Evolutionary conservation across 1,140 invertebrate species (phyloP).

Genomic region (Drosophila novamexicana): DNA sequence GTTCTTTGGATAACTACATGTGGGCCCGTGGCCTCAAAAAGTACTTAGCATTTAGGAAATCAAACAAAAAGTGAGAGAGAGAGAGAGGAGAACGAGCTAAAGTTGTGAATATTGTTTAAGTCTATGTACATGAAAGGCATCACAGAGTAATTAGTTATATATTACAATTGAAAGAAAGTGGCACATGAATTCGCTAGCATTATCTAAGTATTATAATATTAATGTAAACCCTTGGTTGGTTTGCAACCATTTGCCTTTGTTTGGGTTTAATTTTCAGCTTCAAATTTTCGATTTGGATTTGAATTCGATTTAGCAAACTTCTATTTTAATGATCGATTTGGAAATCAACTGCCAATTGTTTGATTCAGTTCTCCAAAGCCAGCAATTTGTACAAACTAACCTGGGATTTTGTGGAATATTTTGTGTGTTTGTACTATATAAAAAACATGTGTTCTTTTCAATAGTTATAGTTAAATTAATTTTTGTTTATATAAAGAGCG

Average conservation of each 20-base stretch:
- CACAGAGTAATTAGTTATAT: slow-evolving; percentile 46
- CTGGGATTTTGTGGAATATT: slow-evolving; percentile 35
- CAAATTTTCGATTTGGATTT: slow-evolving; percentile 22
- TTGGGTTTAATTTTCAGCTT: slow-evolving; percentile 34
- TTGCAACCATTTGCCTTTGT: slow-evolving; percentile 64
- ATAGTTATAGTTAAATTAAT: slow-evolving; percentile 41
- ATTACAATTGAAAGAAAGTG: slow-evolving; percentile 56
- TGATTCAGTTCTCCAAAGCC: slow-evolving; percentile 41
- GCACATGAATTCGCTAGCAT: slow-evolving; percentile 40
- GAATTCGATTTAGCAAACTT: slow-evolving; percentile 49
- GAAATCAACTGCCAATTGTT: slow-evolving; percentile 48
- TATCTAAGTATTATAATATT: slow-evolving; percentile 41
- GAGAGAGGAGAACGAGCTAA: slow-evolving; percentile 46
- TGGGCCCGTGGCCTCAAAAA: slow-evolving; percentile 23
- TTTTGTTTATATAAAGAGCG: slow-evolving; percentile 41
- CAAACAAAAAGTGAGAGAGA: slow-evolving; percentile 19
- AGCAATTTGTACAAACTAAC: slow-evolving; percentile 60
- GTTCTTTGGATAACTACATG: slow-evolving; percentile 24
- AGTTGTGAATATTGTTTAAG: slow-evolving; percentile 40
- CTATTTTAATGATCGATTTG: neutral
- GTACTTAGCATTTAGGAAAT: slow-evolving; percentile 22
- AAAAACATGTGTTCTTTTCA: slow-evolving; percentile 43
- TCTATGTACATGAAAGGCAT: slow-evolving; percentile 72
- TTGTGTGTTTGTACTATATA: slow-evolving; percentile 26
- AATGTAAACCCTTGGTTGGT: slow-evolving; percentile 68